phyloP scores from a whole-genome alignment of 2,113 vertebrate genomes.

The Sus scrofa region DNA sequence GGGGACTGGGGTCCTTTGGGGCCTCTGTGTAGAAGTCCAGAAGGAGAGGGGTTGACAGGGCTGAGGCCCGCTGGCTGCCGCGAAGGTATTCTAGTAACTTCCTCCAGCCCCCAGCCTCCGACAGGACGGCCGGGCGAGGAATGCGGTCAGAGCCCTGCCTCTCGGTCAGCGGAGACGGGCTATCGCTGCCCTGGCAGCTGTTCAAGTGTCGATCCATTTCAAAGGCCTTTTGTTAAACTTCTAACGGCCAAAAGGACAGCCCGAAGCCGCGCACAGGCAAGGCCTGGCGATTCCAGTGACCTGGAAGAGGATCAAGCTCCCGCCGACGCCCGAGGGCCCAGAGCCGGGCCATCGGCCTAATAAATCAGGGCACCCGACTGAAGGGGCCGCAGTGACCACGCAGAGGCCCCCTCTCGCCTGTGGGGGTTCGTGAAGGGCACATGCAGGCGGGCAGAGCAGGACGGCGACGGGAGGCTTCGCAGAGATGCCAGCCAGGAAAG shows the following conservation, averaged over 20 bases:
- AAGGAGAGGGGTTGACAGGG: not conserved
- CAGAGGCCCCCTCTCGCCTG: not conserved
- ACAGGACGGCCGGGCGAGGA: not conserved
- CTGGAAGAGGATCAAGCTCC: not conserved
- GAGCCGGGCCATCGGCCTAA: fast-evolving
- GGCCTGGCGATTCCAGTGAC: constrained; percentile 15
- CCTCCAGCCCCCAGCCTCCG: not conserved
- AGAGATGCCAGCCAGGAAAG: not conserved
- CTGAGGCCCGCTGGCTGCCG: not conserved
- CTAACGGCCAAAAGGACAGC: constrained; percentile 60
- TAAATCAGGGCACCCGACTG: not conserved
- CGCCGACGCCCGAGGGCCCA: not conserved
- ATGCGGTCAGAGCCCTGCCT: not conserved
- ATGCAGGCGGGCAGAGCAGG: not conserved
- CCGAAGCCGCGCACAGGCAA: not conserved
- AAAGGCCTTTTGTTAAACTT: constrained; percentile 80
- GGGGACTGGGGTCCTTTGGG: not conserved
- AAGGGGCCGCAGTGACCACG: fast-evolving
- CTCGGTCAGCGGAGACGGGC: not conserved
- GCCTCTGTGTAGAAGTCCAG: not conserved
- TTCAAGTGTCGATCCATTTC: constrained; percentile 73
- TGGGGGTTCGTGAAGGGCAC: not conserved
- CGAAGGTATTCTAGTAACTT: not conserved
- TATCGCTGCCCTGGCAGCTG: constrained; percentile 36
- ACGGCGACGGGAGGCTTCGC: fast-evolving